Evolutionary conservation across 2,888 invertebrate species (phyloP).

Genomic region (Cheilosia soror): DNA sequence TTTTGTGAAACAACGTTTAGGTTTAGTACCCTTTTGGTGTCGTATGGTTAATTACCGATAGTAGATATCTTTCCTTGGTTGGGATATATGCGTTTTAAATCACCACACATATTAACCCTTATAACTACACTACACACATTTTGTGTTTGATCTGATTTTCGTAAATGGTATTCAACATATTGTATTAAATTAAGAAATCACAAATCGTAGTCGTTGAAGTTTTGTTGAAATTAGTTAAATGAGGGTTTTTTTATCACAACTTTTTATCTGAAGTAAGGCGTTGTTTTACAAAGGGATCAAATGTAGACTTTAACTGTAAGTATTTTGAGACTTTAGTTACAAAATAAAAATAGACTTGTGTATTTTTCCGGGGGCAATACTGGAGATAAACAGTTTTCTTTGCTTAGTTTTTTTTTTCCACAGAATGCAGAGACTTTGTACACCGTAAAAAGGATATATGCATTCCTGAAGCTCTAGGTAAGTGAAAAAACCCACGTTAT

Average conservation of each 20-base stretch:
- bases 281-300: constrained; percentile 2
- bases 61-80: too few species aligned
- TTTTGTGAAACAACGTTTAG: not conserved
- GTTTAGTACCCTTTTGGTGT: not conserved
- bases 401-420: too few species aligned
- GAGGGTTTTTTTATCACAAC: constrained; percentile 10
- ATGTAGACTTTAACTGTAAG: constrained; percentile 3
- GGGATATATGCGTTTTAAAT: too few species aligned
- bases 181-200: not conserved
- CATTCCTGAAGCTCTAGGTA: not conserved
- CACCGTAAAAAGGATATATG: constrained; percentile 22
- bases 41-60: not conserved
- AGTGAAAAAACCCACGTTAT: constrained; percentile 67
- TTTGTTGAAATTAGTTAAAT: not conserved
- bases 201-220: not conserved
- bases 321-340: constrained; percentile 46
- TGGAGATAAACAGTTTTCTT: too few species aligned
- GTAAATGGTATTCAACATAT: too few species aligned
- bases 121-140: not conserved
- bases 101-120: too few species aligned
- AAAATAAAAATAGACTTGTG: constrained; percentile 63
- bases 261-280: constrained; percentile 15
- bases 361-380: constrained; percentile 54
- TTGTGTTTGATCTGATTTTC: not conserved
- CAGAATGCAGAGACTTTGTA: not conserved